phyloP scores from a whole-genome alignment of 2,797 vertebrate genomes.

The Sebastolobus altivelis region DNA sequence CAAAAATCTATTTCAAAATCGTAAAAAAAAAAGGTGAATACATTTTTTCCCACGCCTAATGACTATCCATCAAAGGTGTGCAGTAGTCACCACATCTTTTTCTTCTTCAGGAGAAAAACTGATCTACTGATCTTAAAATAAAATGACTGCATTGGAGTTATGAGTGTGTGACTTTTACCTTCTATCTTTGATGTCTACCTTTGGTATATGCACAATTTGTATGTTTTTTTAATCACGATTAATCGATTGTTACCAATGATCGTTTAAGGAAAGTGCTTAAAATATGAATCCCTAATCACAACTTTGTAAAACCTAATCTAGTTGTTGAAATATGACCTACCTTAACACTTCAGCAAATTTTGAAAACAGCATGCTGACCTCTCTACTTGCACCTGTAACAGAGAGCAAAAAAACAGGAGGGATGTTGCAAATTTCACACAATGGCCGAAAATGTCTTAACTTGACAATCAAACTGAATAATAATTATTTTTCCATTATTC shows the following conservation, averaged over 20 bases:
- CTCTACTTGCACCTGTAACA: constrained; percentile 65
- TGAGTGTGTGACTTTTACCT: neutral
- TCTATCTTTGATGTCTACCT: neutral
- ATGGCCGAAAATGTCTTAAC: neutral
- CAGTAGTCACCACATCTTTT: neutral
- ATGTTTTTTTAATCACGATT: too few species aligned
- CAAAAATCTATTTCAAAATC: too few species aligned
- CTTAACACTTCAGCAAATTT: constrained; percentile 75
- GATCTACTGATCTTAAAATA: neutral
- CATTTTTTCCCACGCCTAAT: too few species aligned
- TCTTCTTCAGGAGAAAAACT: neutral
- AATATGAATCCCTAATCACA: neutral
- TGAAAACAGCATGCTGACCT: constrained; percentile 69
- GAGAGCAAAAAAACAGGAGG: neutral
- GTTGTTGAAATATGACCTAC: constrained; percentile 53
- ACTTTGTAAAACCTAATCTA: neutral
- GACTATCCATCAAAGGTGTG: neutral
- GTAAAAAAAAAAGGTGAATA: too few species aligned
- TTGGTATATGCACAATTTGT: too few species aligned
- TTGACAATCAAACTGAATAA: neutral
- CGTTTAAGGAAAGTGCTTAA: too few species aligned
- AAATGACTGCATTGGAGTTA: neutral
- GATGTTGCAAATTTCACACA: neutral
- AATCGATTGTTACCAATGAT: too few species aligned
- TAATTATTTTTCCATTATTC: neutral